These are phyloP conservation scores for Pimpla rufipes DNA, from an alignment of 2,888 invertebrate species.

Conservation along the genomic window DNA sequence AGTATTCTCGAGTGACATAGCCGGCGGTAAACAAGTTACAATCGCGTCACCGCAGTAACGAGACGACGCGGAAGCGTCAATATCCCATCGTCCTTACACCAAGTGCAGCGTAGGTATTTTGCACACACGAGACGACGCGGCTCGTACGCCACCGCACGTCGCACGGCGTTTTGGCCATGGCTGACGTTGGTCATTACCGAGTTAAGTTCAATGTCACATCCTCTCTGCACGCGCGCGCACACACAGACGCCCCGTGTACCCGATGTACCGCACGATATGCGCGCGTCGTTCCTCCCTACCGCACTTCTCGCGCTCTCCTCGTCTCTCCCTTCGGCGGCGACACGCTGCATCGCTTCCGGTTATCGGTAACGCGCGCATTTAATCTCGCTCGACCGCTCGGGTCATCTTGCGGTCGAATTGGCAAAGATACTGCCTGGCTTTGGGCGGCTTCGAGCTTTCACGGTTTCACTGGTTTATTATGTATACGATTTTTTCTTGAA, in stretches of 20 bases:
- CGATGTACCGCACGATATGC: too few species aligned
- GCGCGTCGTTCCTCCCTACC: not conserved
- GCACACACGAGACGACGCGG: slow-evolving; percentile 1
- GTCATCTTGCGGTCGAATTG: too few species aligned
- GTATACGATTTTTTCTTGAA: too few species aligned
- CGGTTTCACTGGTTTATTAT: too few species aligned
- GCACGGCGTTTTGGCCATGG: slow-evolving; percentile 70
- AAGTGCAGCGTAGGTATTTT: not conserved
- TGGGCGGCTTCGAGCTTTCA: too few species aligned
- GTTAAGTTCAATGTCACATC: slow-evolving; percentile 84
- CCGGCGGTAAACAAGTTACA: not conserved
- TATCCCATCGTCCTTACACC: not conserved
- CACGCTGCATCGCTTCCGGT: slow-evolving; percentile 44
- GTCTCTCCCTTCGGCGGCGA: slow-evolving; percentile 20
- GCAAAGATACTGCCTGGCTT: too few species aligned
- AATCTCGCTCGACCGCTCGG: too few species aligned
- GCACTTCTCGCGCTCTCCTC: slow-evolving; percentile 6
- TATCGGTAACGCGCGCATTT: slow-evolving; percentile 5
- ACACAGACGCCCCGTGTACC: not conserved
- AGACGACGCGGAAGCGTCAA: not conserved
- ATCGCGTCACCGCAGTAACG: not conserved
- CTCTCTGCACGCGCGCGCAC: slow-evolving; percentile 67
- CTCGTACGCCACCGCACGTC: too few species aligned
- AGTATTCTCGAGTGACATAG: too few species aligned
- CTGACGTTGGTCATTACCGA: slow-evolving; percentile 78